Conservation (phyloP, 2,888 invertebrate species). For the Heliconius aoede region DNA sequence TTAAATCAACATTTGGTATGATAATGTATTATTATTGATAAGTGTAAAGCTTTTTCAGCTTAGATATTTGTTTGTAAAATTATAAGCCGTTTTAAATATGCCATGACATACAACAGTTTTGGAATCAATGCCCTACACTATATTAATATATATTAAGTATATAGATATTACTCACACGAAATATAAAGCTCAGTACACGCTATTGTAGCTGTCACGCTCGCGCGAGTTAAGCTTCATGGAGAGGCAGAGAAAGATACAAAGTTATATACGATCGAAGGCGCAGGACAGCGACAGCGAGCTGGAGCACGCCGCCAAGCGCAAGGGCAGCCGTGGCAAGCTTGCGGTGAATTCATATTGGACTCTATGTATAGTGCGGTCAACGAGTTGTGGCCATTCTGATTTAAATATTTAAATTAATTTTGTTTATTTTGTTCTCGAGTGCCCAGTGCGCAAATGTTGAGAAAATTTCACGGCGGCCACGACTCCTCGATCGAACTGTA, state of each 20-base stretch:
- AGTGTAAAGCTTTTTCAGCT: too few species aligned
- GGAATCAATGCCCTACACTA: not conserved
- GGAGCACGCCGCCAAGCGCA: constrained; percentile 82
- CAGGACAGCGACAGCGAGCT: constrained; percentile 95
- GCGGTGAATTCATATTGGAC: constrained; percentile 84
- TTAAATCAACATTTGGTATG: too few species aligned
- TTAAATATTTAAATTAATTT: too few species aligned
- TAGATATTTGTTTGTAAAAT: too few species aligned
- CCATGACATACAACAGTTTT: not conserved
- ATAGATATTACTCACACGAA: not conserved
- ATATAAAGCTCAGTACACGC: constrained; percentile 28
- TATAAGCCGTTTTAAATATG: too few species aligned
- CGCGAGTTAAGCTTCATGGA: constrained; percentile 81
- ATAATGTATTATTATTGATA: too few species aligned
- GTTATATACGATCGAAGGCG: constrained; percentile 81
- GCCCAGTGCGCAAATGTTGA: not conserved
- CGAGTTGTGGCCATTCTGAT: not conserved
- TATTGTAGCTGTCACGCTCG: constrained; percentile 71
- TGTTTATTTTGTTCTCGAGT: too few species aligned
- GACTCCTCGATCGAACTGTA: not conserved
- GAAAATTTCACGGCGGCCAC: not conserved
- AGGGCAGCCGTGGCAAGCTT: constrained; percentile 87
- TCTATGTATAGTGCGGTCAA: constrained; percentile 45
- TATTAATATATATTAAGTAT: not conserved
- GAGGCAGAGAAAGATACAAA: constrained; percentile 80